Evolutionary conservation across 2,888 invertebrate species (phyloP), one percentile per base, ranked within the genome.

Genomic region (Loripinus fragilis): DNA sequence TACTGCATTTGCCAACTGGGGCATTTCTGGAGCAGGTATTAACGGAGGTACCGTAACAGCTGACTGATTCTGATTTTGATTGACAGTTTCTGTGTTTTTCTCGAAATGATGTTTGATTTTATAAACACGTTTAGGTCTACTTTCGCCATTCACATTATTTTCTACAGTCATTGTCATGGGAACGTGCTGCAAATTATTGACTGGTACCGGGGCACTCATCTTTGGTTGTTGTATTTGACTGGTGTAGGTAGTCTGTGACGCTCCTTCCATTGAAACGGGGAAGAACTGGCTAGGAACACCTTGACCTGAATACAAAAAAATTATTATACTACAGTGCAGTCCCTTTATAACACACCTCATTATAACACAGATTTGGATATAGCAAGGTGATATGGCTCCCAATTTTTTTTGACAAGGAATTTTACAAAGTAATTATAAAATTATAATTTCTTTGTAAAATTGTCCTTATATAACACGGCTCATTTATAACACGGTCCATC

Each of bases 21-120:
- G 90, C 12, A 92, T 90, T 2, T 92, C 91, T 12, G 90, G 90
- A 30, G 89, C 88, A 80, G 92, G 90, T 17, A 85, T 88, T 67
- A 87, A 85, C 68, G 74, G 76, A n/a, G 72, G 74, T 48, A 55
- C 50, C 33, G 67, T 33, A 17, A 66, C 23, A 28, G 35, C 50
- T n/a, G n/a, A n/a, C n/a, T n/a, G n/a, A n/a, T n/a, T n/a, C n/a
- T n/a, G n/a, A 35, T 69, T 35, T 33, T 71, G 78, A 70, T 80
- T 85, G 12, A 87, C 80, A 25, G 85, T 85, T 66, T 87, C 87
- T 8, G 85, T 83, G 41, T 81, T 78, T 64, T 86, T 86, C 74
- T 87, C 87, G 70, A 81, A 87, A 68, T 86, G 84, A 25, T 83
- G 80, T 60, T 76, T 77, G 30, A 87, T 80, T 73, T 85, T 87